Base-by-base conservation (phyloP, 2,797 vertebrate genomes). In the Gymnoscopelus microlampas region DNA sequence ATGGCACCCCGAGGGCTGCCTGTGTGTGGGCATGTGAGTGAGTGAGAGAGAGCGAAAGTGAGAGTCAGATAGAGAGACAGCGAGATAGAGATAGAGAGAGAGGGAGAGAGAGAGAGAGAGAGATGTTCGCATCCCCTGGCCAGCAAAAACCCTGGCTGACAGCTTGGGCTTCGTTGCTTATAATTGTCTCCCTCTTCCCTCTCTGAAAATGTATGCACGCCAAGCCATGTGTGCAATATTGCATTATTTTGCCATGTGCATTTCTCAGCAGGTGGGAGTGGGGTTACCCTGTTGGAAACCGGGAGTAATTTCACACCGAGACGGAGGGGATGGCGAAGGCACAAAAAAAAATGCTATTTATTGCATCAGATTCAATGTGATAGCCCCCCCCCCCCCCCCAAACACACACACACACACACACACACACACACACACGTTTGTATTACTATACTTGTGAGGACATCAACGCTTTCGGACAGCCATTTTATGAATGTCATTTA, bases 1-100 rank as follows among this genome's bases (percentile, higher is more conserved):
- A 92, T 85, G 91, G 90, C 91, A 89, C 90, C 91, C 89, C 53
- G 84, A 90, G 91, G 91, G 84, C 76, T 82, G 74, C 63, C 69
- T 70, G 54, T 23, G 53, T 19, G 53, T 8, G 53, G 3, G 53
- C 2, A 11, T 60, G 73, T 61, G 73, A 75, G 59, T 48, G 58
- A 79, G 63, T 66, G 35, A 68, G 74, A 69, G 35, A 68, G 74
- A 69, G 71, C 66, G 58, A 79, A 78, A 8, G 32, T 32, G 62
- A 1, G 24, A 72, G 63, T 54, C 26, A 74, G 76, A 74, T 57
- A 73, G 53, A 58, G 58, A 73, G 69, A 66, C 19, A 19, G 65
- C 72, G 69, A 66, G 58, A 72, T 75, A 63, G 62, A 24, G 24
- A 24, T 24, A 11, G 80, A 19, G 23, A 24, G 23, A 9, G 54